Base-by-base conservation (phyloP, 2,797 vertebrate genomes). In the Rhinophrynus dorsalis region DNA sequence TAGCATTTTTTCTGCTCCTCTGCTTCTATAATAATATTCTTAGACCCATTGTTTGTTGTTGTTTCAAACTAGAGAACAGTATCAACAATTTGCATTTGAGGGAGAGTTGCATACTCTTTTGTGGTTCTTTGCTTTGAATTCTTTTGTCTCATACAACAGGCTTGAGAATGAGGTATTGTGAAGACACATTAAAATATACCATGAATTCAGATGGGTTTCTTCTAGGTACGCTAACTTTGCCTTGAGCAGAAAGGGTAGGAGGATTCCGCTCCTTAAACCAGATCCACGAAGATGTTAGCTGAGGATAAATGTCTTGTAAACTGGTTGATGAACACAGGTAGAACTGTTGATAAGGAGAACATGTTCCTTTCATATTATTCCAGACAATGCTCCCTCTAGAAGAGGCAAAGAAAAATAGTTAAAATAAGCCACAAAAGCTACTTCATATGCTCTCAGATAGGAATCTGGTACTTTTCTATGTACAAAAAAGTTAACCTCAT, bases 281-380 rank as follows among this genome's bases (percentile, higher is more conserved):
- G 17, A 6, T 42, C 12, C 40, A 35, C 20, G 23, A 7, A 56
- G 32, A 29, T 10, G 15, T 3, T 18, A 5, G 18, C 12, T 8
- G 10, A n/a, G 44, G 38, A 51, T 5, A 15, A n/a, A 60, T 38
- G 44, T 33, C n/a, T n/a, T 21, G 24, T 38, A 68, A 21, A 6
- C 5, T 40, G 20, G 23, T 9, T 32, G 27, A 10, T 54, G 40
- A 21, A 61, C 6, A 32, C 10, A 8, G 37, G 27, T 51, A 9
- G 13, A 20, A 6, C 27, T 56, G 3, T 5, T 63, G 20, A 15
- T 35, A 50, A 50, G n/a, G 42, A 6, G 5, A 50, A 30, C n/a
- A n/a, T 3, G 15, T 17, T 64, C 51, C 55, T 71, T 47, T 52
- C 67, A 69, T 69, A 57, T 44, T 69, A 61, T 12, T 69, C 40